Evolutionary conservation across 1,140 invertebrate genomes (phyloP).

Genomic region (Drosophila ananassae): DNA sequence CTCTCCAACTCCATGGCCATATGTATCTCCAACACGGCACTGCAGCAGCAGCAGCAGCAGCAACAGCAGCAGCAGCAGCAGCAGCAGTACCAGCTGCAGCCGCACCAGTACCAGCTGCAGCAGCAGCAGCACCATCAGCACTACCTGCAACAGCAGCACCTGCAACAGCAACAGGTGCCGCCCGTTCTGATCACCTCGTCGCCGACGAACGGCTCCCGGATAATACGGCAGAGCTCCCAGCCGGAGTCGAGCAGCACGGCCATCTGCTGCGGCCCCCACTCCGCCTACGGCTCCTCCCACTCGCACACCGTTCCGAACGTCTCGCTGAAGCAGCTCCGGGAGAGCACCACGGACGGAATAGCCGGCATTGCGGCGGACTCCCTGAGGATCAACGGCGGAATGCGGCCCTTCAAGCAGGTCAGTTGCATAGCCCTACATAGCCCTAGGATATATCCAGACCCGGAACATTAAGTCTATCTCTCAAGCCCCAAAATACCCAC

Average conservation of each 20-base stretch:
- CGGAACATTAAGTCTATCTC: neutral
- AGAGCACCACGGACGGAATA: conserved; percentile 91
- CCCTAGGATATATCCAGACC: neutral
- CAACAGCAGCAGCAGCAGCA: conserved; percentile 40
- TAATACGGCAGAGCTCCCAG: conserved; percentile 95
- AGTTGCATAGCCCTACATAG: conserved; percentile 53
- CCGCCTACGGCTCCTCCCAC: conserved; percentile 84
- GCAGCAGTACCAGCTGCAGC: conserved; percentile 32
- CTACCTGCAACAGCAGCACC: conserved; percentile 35
- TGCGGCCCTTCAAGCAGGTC: conserved; percentile 98
- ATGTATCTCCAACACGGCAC: conserved; percentile 64
- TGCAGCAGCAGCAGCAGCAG: conserved; percentile 61
- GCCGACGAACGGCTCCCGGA: conserved; percentile 87
- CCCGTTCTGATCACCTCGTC: conserved; percentile 89
- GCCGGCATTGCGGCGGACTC: conserved; percentile 99
- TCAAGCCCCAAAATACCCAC: neutral
- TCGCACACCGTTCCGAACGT: conserved; percentile 88
- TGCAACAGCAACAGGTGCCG: conserved; percentile 85
- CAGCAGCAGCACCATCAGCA: conserved; percentile 37
- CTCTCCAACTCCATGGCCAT: conserved; percentile 74
- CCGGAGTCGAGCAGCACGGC: conserved; percentile 89
- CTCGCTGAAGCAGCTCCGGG: conserved; percentile 92
- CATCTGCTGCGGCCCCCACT: conserved; percentile 87
- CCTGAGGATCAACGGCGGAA: conserved; percentile 97
- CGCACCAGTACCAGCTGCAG: conserved; percentile 37